Evolutionary conservation across 2,797 vertebrate species (phyloP), one percentile per base, ranked within the genome.

Genomic region (Hipposideros larvatus): DNA sequence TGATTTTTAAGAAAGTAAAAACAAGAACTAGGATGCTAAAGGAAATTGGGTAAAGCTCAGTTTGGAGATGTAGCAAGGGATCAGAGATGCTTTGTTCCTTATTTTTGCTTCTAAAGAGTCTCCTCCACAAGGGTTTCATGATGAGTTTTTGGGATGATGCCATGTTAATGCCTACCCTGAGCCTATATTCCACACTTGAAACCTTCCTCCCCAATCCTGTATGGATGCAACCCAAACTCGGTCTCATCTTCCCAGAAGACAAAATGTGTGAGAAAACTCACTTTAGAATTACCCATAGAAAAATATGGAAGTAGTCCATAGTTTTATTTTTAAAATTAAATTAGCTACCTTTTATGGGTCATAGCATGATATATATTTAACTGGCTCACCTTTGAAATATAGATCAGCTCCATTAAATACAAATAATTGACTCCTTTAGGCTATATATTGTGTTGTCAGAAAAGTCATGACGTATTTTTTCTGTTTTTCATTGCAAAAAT

Each of bases 371-470:
- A 11, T 65, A 16, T 87, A 87, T 95, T 83, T 75, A 87, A 41
- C 71, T 86, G 74, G 1, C 41, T 79, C 31, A 63, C 16, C n/a
- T 96, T 89, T 75, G 68, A 95, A 96, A 85, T 93, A 77, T 92
- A 82, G 31, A 71, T 53, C 31, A 43, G 26, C 11, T 91, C 28
- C 9, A 73, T 53, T 26, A 94, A 89, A 78, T 57, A 48, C 2
- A 28, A 90, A 15, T 31, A 87, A n/a, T 57, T 82, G 15, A 89
- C 31, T 95, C 13, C 48, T 83, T 63, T 34, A 73, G 34, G 37
- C 11, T 59, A 15, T 31, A 6, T 16, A 31, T 15, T 11, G 51
- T 10, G 51, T 15, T 51, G 51, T 51, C 43, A 13, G 43, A 43
- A 43, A 43, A 43, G 43, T 43, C 43, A 43, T 43, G 43, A 43